A percentile compares a stretch with the other conserved stretches of the same genome.
These are phyloP conservation scores for Lithophane leautieri DNA, from an alignment of 2,888 invertebrate genomes.

Conservation along the genomic window DNA sequence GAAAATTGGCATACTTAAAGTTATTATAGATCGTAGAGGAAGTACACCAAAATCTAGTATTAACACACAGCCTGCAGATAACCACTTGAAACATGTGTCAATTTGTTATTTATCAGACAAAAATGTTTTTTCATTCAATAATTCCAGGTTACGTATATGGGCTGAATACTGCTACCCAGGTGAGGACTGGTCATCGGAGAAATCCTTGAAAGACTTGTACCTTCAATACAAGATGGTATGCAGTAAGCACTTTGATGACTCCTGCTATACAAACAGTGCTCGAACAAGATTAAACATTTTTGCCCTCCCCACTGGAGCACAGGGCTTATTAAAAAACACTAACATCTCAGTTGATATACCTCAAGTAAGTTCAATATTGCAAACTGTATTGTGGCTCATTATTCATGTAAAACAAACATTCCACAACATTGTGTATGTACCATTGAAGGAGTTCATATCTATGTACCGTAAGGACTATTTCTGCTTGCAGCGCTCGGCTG, in stretches of 20 bases:
- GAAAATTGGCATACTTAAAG: background rate
- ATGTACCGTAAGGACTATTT: too few species aligned
- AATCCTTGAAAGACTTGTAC: constrained; percentile 15
- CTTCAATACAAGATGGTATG: constrained; percentile 25
- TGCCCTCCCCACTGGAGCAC: constrained; percentile 7
- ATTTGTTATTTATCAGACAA: background rate
- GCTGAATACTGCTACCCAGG: constrained; percentile 26
- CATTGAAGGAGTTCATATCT: too few species aligned
- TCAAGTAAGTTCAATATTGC: constrained; percentile 12
- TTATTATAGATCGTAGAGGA: background rate
- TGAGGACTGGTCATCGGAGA: constrained; percentile 12
- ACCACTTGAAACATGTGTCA: background rate
- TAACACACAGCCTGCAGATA: background rate
- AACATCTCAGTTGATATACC: background rate
- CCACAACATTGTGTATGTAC: too few species aligned
- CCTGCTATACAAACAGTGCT: constrained; percentile 15
- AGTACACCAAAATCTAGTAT: background rate
- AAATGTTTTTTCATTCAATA: background rate
- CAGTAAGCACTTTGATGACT: constrained; percentile 18
- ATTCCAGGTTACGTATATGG: constrained; percentile 20
- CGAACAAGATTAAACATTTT: constrained; percentile 23
- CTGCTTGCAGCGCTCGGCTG: too few species aligned
- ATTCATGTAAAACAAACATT: background rate
- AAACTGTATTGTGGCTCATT: background rate
- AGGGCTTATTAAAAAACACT: constrained; percentile 1